A percentile compares a stretch with the other conserved stretches of the same genome.
These are phyloP conservation scores for Megalopta genalis DNA, from an alignment of 1,140 invertebrate species.

Conservation along the genomic window DNA sequence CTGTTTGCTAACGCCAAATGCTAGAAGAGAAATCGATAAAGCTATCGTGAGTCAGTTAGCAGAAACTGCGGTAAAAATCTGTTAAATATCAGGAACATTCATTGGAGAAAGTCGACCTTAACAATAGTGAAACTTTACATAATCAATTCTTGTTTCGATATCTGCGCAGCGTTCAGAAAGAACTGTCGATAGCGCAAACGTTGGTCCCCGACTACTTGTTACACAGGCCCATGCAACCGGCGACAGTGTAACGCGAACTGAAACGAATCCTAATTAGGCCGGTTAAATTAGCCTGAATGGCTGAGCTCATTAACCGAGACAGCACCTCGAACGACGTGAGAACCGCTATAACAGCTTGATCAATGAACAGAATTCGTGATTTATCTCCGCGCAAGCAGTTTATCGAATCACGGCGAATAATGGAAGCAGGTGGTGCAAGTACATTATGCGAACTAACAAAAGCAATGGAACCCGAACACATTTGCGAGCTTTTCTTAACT, in stretches of 20 bases:
- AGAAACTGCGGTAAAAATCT: too few relatives aligned
- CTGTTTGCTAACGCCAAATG: too few relatives aligned
- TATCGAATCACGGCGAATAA: background rate
- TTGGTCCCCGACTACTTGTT: background rate
- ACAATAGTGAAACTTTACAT: too few relatives aligned
- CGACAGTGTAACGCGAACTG: background rate
- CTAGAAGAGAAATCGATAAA: too few relatives aligned
- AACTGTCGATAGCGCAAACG: background rate
- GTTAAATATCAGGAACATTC: too few relatives aligned
- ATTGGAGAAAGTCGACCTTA: too few relatives aligned
- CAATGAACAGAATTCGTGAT: constrained; percentile 6
- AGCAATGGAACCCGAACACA: background rate
- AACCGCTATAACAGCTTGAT: constrained; percentile 21
- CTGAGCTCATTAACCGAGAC: background rate
- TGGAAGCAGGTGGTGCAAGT: background rate
- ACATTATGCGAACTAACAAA: background rate
- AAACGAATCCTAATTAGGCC: constrained; percentile 16
- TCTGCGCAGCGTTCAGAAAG: too few relatives aligned
- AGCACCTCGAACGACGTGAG: background rate
- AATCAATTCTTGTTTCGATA: too few relatives aligned
- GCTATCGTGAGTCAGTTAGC: too few relatives aligned
- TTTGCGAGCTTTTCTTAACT: too few relatives aligned
- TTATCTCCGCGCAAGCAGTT: background rate
- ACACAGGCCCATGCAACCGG: background rate
- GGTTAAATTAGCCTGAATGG: constrained; percentile 19